Base-by-base conservation (phyloP, 1,140 invertebrate species). In the Macrobrachium rosenbergii region DNA sequence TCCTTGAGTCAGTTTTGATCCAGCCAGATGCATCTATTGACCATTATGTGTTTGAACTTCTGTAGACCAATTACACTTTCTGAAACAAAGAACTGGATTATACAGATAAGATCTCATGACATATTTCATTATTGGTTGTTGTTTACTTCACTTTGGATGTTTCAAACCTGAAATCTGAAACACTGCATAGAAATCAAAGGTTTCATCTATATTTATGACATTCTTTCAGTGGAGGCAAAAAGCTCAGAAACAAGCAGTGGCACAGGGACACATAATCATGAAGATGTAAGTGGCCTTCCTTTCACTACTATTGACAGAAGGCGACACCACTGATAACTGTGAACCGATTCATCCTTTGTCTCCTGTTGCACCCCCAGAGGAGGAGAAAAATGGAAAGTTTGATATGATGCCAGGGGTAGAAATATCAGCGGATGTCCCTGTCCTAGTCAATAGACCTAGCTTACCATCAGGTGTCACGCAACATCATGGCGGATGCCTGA, bases 1-100 rank as follows among this genome's bases (percentile, higher is more conserved):
- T 93, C 95, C 95, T 14, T 98, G 97, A 94, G 94, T 90, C 95
- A 95, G 88, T 95, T 92, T 93, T 97, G 2, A 93, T 90, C 94
- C 94, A 43, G 93, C 94, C n/a, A n/a, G n/a, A 89, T 80, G 37
- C 81, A 78, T 78, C 89, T 52, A 45, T 62, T 88, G 75, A 86
- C 60, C 59, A 72, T 81, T 85, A 85, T 89, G 82, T 89, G 73
- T 72, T 28, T n/a, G 12, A 21, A 69, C 17, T 63, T 37, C 77
- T 64, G 23, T 69, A 23, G 17, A 75, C 59, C 16, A 21, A 43
- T 16, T 43, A 58, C 23, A 58, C 76, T 60, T 75, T 84, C 28
- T 52, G 67, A 76, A 58, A 52, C 16, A 23, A 59, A 2, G 11
- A 16, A 37, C 6, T 81, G 79, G 62, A n/a, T 63, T 2, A 37